A percentile compares a stretch with the other conserved stretches of the same genome.
phyloP scores from a whole-genome alignment of 2,797 vertebrate genomes.

The Microctenopoma steveboyesi region DNA sequence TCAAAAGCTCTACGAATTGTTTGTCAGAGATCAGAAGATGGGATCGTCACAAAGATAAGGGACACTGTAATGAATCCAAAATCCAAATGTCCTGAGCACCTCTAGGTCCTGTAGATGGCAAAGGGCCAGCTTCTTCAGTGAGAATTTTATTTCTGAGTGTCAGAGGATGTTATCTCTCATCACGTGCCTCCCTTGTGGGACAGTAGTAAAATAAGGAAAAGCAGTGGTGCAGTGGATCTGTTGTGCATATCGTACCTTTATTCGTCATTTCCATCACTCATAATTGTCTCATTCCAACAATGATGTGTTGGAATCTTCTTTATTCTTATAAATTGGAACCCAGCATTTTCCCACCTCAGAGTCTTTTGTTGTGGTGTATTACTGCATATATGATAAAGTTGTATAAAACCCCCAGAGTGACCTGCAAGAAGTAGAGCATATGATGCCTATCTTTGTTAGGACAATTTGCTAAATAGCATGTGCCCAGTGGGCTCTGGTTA shows the following conservation, averaged over 20 bases:
- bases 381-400: background rate
- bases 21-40: background rate
- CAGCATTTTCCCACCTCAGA: background rate
- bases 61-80: background rate
- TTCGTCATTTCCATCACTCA: constrained; percentile 32
- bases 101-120: background rate
- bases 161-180: background rate
- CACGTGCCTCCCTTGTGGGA: background rate
- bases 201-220: constrained; percentile 46
- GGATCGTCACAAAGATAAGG: background rate
- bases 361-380: background rate
- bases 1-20: constrained; percentile 8
- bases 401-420: background rate
- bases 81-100: background rate
- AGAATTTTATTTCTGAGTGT: too few species aligned
- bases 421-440: too few species aligned
- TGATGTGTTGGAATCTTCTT: background rate
- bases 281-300: constrained; percentile 6
- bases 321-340: background rate
- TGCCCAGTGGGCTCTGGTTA: constrained; percentile 2
- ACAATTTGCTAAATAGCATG: constrained; percentile 12
- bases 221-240: constrained; percentile 48
- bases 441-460: background rate
- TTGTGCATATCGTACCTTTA: constrained; percentile 27
- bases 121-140: background rate